Base-by-base conservation (phyloP, 1,140 invertebrate genomes). In the Diploscapter pachys region DNA sequence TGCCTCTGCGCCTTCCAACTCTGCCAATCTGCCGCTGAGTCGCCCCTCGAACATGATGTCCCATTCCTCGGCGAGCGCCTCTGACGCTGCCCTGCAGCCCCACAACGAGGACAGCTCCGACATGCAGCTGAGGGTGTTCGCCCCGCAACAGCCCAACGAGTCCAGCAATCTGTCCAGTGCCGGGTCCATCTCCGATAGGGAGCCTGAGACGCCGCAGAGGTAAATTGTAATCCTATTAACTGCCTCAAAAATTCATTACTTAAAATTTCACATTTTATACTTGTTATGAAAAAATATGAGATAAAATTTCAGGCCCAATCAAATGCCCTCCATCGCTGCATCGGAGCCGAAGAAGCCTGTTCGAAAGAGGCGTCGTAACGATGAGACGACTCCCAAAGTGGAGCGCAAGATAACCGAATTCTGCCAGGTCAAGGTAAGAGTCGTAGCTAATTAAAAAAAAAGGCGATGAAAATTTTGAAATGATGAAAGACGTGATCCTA, bases 141-240 rank as follows among this genome's bases (percentile, higher is more conserved):
- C 6, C 50, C 63, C 63, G 1, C 66, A 51, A 51, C 66, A 55
- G 49, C 52, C 67, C 53, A 76, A 69, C 53, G 77, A 78, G 13
- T 55, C 56, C 2, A 71, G 67, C 68, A 78, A 78, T 71, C 73
- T 78, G 9, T 64, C 57, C 9, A 63, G 69, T 4, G 72, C 72
- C 1, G 77, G 77, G 13, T 62, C 54, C 63, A 75, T 68, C 5
- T 77, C 73, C 8, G 77, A 78, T 66, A 51, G 73, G 31, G 77
- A 78, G 57, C 77, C 72, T 6, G 77, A 78, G 48, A 78, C 77
- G 2, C 77, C 77, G 2, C 66, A 68, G 76, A 71, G 74, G 75
- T 76, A 50, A 64, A 71, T 68, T 48, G 5, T 2, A n/a, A 55
- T 54, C 51, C 6, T 11, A 6, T 68, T 52, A 52, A 11, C 51